These are phyloP conservation scores for Rhingia campestris DNA, from an alignment of 2,888 invertebrate genomes.

Conservation along the genomic window DNA sequence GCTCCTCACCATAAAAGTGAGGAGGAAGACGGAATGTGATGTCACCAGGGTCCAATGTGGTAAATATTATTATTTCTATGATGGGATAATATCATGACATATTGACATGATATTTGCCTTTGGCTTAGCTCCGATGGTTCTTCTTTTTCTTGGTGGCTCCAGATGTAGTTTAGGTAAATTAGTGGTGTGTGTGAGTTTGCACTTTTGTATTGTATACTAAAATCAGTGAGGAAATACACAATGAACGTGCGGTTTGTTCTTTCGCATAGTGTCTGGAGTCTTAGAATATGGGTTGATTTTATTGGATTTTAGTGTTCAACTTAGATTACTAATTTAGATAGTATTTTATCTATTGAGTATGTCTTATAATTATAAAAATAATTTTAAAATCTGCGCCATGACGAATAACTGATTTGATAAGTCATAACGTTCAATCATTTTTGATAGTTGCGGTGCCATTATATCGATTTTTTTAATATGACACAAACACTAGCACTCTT, in stretches of 20 bases:
- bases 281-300: conserved; percentile 15
- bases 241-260: conserved; percentile 46
- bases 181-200: neutral
- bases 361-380: too few species aligned
- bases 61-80: conserved; percentile 73
- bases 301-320: too few species aligned
- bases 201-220: neutral
- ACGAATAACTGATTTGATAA: too few species aligned
- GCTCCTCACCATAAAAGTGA: conserved; percentile 19
- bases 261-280: conserved; percentile 8
- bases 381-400: too few species aligned
- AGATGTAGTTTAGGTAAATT: conserved; percentile 17
- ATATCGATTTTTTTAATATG: too few species aligned
- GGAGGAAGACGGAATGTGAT: conserved; percentile 47
- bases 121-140: conserved; percentile 49
- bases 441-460: too few species aligned
- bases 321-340: too few species aligned
- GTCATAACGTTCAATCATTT: too few species aligned
- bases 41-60: conserved; percentile 73
- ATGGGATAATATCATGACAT: conserved; percentile 75
- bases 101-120: conserved; percentile 74
- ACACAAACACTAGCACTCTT: too few species aligned
- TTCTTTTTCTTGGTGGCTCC: conserved; percentile 26
- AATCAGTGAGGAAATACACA: conserved; percentile 54
- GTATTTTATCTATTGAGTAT: too few species aligned